phyloP scores from a whole-genome alignment of 2,113 vertebrate species.

The Pica pica region DNA sequence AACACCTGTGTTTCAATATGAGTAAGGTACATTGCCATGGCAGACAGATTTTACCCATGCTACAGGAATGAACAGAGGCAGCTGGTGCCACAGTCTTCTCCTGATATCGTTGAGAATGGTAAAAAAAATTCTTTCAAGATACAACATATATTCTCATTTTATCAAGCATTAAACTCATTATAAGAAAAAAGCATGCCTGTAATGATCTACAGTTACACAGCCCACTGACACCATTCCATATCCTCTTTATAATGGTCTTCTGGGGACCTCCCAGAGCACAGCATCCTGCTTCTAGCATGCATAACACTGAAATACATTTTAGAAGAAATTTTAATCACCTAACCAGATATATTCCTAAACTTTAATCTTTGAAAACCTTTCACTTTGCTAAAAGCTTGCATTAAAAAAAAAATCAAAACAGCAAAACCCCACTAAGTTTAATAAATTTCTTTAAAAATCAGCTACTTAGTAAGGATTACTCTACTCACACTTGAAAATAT shows the following conservation, averaged over 20 bases:
- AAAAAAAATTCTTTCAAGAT: neutral
- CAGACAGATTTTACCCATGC: neutral
- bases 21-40: neutral
- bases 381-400: neutral
- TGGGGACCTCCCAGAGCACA: neutral
- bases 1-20: neutral
- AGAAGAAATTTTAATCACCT: slow-evolving; percentile 43
- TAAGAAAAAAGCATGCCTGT: neutral
- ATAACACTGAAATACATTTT: slow-evolving; percentile 25
- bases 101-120: neutral
- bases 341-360: slow-evolving; percentile 45
- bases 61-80: neutral
- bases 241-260: slow-evolving; percentile 5
- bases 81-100: neutral
- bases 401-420: neutral
- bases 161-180: neutral
- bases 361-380: slow-evolving; percentile 11
- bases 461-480: neutral
- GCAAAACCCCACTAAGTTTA: neutral
- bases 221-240: neutral
- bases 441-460: neutral
- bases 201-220: neutral
- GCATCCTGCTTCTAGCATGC: neutral
- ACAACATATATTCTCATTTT: neutral
- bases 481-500: neutral